Percentiles rank a stretch among this genome's conserved stretches.
Conservation (phyloP, 2,797 vertebrate species). For the Zalophus californianus region DNA sequence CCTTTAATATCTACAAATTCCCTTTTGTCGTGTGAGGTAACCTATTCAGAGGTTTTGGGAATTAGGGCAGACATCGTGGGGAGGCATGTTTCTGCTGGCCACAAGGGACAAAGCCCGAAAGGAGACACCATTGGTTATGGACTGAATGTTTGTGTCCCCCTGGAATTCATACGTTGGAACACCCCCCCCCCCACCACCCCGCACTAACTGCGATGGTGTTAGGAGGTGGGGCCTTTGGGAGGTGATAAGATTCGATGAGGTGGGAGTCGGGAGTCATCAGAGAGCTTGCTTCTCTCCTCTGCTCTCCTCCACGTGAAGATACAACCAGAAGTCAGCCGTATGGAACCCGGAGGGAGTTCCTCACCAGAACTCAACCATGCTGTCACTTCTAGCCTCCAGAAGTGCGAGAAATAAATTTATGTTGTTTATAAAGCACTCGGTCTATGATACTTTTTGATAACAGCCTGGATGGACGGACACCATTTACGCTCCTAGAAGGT, state of each 20-base stretch:
- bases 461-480: accelerated
- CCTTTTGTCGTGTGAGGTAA: neutral
- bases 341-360: neutral
- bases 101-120: neutral
- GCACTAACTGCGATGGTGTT: neutral
- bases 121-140: neutral
- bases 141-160: neutral
- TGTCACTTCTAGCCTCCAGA: neutral
- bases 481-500: neutral
- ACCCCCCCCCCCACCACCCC: accelerated
- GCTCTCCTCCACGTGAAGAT: neutral
- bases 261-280: too few relatives aligned
- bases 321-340: neutral
- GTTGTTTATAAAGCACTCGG: too few relatives aligned
- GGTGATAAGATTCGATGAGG: neutral
- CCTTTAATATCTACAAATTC: neutral
- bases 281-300: neutral
- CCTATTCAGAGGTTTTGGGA: neutral
- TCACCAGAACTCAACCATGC: neutral
- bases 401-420: neutral
- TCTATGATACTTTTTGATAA: accelerated
- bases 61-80: too few relatives aligned
- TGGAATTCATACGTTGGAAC: neutral
- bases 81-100: neutral
- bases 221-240: neutral